Conservation (phyloP, 2,113 vertebrate genomes). For the Dascyllus trimaculatus region DNA sequence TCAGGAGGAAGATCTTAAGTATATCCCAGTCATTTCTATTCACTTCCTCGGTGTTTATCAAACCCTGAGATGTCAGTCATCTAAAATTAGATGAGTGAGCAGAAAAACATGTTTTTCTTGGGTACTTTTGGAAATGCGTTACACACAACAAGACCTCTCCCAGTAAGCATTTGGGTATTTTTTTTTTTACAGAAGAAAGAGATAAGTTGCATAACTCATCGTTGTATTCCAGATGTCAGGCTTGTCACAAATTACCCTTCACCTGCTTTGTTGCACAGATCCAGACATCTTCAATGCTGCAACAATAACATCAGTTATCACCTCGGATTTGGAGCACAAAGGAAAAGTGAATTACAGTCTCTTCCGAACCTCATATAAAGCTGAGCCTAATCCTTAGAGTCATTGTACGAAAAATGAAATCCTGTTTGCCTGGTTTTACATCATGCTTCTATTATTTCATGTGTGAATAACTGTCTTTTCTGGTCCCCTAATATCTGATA, state of each 20-base stretch:
- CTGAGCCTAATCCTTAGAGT: conserved; percentile 40
- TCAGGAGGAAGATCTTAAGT: conserved; percentile 23
- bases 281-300: conserved; percentile 3
- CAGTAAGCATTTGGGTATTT: conserved; percentile 4
- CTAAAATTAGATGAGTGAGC: conserved; percentile 64
- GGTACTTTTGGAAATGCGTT: conserved; percentile 58
- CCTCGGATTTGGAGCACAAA: conserved; percentile 33
- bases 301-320: conserved; percentile 30
- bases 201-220: conserved; percentile 46
- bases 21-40: conserved; percentile 9
- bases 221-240: conserved; percentile 33
- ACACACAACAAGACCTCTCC: conserved; percentile 34
- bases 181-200: conserved; percentile 51
- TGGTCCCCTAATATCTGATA: conserved; percentile 61
- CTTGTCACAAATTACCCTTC: conserved; percentile 12
- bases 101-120: conserved; percentile 47
- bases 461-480: conserved; percentile 59
- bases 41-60: conserved; percentile 23
- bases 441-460: conserved; percentile 53
- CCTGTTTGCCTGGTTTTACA: conserved; percentile 55
- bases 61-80: conserved; percentile 57
- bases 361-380: conserved; percentile 22
- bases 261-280: conserved; percentile 12
- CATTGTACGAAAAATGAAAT: conserved; percentile 48
- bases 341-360: conserved; percentile 21